Percentiles rank a stretch among this genome's conserved stretches.
Conservation (phyloP, 2,113 vertebrate genomes). For the Rhabdomys dilectus region DNA sequence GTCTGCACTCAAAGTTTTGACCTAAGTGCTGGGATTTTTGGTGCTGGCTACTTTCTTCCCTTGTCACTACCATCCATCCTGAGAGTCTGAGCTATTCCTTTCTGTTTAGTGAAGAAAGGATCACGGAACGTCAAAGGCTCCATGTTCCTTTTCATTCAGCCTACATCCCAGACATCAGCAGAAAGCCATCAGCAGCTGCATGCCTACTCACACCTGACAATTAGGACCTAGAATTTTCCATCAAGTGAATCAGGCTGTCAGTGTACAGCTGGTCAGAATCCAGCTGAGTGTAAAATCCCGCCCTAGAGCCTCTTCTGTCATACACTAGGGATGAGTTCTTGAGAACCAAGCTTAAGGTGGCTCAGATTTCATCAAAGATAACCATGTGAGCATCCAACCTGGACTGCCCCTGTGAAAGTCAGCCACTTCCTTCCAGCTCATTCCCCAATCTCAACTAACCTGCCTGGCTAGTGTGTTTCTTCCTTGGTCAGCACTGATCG, state of each 20-base stretch:
- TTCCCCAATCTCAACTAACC: background rate
- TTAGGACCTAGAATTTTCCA: background rate
- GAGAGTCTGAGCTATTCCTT: background rate
- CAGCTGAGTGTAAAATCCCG: background rate
- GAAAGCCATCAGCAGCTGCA: background rate
- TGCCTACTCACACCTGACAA: background rate
- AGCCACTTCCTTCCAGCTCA: background rate
- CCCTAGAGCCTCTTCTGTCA: background rate
- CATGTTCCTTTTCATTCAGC: background rate
- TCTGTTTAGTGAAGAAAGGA: background rate
- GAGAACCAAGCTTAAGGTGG: background rate
- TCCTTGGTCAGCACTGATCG: background rate
- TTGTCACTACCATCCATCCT: background rate
- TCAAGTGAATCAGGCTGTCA: background rate
- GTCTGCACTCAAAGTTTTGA: background rate
- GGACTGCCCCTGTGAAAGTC: background rate
- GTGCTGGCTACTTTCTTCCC: background rate
- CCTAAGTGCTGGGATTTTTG: background rate
- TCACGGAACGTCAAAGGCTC: background rate
- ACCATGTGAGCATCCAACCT: background rate
- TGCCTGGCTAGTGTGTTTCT: accelerated
- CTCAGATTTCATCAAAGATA: background rate
- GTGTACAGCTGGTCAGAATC: background rate
- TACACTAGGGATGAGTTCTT: background rate
- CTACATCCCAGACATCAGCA: background rate